Evolutionary conservation across 92 coral and sea anemone species (phyloP).

Genomic region (Metridium senile): DNA sequence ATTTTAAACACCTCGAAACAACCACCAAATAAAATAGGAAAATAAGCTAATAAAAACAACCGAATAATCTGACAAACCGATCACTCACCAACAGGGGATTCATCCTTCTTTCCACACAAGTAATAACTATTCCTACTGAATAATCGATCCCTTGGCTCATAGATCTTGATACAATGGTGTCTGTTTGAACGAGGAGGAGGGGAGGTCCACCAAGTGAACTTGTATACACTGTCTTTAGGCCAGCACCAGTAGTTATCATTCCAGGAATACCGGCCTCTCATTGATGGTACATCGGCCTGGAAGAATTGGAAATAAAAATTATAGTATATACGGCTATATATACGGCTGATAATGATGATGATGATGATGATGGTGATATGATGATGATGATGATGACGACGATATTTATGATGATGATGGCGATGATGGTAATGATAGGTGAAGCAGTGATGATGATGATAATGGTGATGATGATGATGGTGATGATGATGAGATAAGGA

Average conservation of each 20-base stretch:
- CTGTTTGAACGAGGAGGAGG: constrained; percentile 49
- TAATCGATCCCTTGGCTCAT: constrained; percentile 67
- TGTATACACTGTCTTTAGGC: constrained; percentile 75
- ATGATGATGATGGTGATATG: too few species aligned
- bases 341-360: too few species aligned
- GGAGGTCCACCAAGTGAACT: constrained; percentile 71
- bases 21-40: too few species aligned
- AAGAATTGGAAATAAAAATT: neutral
- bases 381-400: too few species aligned
- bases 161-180: constrained; percentile 62
- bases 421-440: too few species aligned
- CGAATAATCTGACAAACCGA: neutral
- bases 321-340: too few species aligned
- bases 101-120: constrained; percentile 69
- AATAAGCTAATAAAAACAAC: too few species aligned
- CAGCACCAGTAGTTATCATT: constrained; percentile 64
- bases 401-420: too few species aligned
- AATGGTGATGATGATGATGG: too few species aligned
- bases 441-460: too few species aligned
- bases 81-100: constrained; percentile 69
- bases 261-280: constrained; percentile 47
- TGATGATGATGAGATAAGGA: too few species aligned
- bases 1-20: too few species aligned
- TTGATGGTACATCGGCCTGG: constrained; percentile 39
- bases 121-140: constrained; percentile 58